Conservation (phyloP, 2,797 vertebrate genomes). For the Helicolenus hilgendorfi region DNA sequence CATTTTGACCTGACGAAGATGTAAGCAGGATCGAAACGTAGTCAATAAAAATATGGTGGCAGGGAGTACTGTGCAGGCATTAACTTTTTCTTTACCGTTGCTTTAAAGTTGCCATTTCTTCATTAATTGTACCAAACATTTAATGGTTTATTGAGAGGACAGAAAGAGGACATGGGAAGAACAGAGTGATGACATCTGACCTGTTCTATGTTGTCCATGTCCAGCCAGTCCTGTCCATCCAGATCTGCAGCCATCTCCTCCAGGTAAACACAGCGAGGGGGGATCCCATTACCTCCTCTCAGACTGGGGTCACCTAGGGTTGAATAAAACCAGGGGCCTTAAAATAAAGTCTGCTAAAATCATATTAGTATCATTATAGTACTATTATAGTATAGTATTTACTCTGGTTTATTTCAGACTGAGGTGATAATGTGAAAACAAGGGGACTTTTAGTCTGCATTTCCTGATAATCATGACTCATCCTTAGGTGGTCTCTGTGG, state of each 20-base stretch:
- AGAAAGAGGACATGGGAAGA: neutral
- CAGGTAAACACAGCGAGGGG: conserved; percentile 96
- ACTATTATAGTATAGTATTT: neutral
- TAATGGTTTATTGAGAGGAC: neutral
- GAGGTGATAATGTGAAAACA: conserved; percentile 12
- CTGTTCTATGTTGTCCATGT: conserved; percentile 98
- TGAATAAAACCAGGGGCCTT: neutral
- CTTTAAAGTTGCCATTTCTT: neutral
- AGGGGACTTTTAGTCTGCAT: conserved; percentile 17
- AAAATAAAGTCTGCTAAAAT: conserved; percentile 12
- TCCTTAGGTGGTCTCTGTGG: conserved; percentile 25
- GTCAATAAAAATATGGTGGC: too few species aligned
- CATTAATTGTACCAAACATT: neutral
- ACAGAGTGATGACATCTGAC: conserved; percentile 77
- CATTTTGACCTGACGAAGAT: too few species aligned
- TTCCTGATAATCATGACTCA: conserved; percentile 71
- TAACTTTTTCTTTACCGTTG: too few species aligned
- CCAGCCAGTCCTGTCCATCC: conserved; percentile 98
- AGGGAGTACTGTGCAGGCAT: too few species aligned
- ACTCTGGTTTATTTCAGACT: conserved; percentile 25
- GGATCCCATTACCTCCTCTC: conserved; percentile 96
- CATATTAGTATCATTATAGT: neutral
- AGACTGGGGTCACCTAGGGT: conserved; percentile 95
- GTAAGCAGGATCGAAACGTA: too few species aligned
- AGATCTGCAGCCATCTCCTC: conserved; percentile 97